Evolutionary conservation across 92 coral and sea anemone species (phyloP), one percentile per base, ranked within the genome.

Genomic region (Metridium senile): DNA sequence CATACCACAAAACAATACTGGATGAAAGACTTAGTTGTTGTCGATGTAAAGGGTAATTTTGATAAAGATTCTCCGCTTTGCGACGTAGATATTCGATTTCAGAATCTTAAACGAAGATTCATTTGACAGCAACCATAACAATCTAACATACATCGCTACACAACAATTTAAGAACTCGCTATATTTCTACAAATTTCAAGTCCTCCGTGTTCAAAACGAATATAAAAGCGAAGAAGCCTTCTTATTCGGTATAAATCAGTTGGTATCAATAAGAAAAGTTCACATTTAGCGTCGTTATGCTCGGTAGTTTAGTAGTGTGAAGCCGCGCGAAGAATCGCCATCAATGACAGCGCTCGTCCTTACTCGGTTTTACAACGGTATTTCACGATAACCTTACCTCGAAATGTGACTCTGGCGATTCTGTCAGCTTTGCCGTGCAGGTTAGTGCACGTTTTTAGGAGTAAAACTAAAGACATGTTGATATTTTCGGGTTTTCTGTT

Each of bases 391-490:
- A 67, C 63, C 97, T 68, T 87, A 95, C 99, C 99, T 89, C 99
- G 82, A 84, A 95, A 95, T 30, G 99, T 95, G 56, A 95, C 94
- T 67, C 99, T 87, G 80, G 99, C 99, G 73, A 95, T 83, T 43
- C 99, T 89, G 89, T 95, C 99, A 67, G 95, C 89, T 57, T 86
- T 95, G 45, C 99, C 99, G 84, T 93, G 90, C 70, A 95, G 90
- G 90, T 93, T 88, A 53, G 90, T 86, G 84, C 99, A 95, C 76
- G 97, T 89, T 87, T 93, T 89, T 22, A 95, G 91, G 79, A 95
- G 89, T 80, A 95, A 68, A 56, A 87, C 88, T 76, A 95, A 71
- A 57, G 99, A 89, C 99, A 95, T 95, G 86, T 82, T 83, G 87
- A 72, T 73, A 77, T 62, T 71, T 54, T 54, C 39, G 26, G 64